These are phyloP conservation scores for Meghimatium bilineatum DNA, from an alignment of 2,888 invertebrate species.

Conservation along the genomic window DNA sequence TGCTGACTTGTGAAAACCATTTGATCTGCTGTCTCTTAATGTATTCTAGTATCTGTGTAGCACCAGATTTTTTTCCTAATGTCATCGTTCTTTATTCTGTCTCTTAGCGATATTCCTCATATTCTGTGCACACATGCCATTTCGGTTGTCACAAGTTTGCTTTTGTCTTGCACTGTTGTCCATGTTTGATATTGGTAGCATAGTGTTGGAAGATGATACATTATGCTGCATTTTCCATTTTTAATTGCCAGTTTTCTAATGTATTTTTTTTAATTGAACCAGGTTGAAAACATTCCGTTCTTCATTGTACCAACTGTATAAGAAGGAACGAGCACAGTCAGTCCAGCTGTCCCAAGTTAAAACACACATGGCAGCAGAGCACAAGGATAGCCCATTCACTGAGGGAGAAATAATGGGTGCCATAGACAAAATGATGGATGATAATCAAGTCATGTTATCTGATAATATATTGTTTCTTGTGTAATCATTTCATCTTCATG, in stretches of 20 bases:
- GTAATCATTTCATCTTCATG: neutral
- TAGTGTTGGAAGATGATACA: no score
- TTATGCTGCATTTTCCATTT: no score
- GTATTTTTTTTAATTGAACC: constrained; percentile 20
- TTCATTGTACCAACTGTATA: constrained; percentile 86
- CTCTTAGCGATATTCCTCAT: no score
- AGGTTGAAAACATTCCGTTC: constrained; percentile 85
- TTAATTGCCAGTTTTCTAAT: neutral
- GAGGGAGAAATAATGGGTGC: constrained; percentile 87
- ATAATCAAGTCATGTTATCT: constrained; percentile 92
- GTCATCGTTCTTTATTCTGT: no score
- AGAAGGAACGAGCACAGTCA: constrained; percentile 86
- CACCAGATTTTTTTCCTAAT: no score
- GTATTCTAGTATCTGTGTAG: no score
- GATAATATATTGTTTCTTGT: constrained; percentile 75
- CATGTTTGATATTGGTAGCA: no score
- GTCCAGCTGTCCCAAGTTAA: constrained; percentile 83
- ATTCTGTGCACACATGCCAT: no score
- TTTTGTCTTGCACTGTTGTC: no score
- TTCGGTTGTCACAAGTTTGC: no score
- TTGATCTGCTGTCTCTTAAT: no score
- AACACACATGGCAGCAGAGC: constrained; percentile 82
- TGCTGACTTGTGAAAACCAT: no score
- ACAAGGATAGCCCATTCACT: constrained; percentile 74
- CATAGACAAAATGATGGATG: constrained; percentile 88